A percentile compares a stretch with the other conserved stretches of the same genome.
Evolutionary conservation across 2,797 vertebrate genomes (phyloP).

Genomic region (Forpus xanthops): DNA sequence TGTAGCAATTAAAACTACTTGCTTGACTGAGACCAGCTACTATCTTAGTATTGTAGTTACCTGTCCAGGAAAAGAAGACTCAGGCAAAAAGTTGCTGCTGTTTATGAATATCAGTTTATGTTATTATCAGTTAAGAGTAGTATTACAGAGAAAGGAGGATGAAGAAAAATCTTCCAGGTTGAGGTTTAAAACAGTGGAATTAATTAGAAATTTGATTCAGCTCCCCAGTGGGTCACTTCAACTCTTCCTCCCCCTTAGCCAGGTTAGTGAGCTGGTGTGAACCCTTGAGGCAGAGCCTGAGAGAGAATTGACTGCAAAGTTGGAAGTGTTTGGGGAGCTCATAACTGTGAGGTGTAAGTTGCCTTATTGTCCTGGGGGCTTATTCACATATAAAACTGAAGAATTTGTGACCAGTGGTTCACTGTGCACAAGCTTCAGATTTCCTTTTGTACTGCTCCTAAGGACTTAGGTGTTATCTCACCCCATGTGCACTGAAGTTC

Average conservation of each 20-base stretch:
- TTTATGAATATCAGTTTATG: neutral
- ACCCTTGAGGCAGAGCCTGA: neutral
- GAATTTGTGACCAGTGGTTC: neutral
- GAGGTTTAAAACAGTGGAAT: neutral
- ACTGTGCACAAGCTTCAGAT: neutral
- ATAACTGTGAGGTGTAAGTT: rapidly evolving
- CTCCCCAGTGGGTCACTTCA: neutral
- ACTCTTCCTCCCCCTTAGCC: neutral
- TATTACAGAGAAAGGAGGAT: neutral
- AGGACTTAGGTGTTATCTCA: neutral
- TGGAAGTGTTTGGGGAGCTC: neutral
- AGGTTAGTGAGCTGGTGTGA: neutral
- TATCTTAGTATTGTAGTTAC: neutral
- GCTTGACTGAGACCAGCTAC: neutral
- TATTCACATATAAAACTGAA: neutral
- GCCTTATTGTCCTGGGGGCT: neutral
- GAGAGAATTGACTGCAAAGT: rapidly evolving
- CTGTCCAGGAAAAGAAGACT: neutral
- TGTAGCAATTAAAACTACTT: neutral
- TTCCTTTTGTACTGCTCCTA: neutral
- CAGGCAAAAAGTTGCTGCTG: neutral
- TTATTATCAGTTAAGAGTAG: neutral
- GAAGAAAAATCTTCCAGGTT: neutral
- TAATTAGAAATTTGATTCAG: neutral
- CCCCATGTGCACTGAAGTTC: neutral